Base-by-base conservation (phyloP, 2,797 vertebrate genomes). In the Acropternis orthonyx region DNA sequence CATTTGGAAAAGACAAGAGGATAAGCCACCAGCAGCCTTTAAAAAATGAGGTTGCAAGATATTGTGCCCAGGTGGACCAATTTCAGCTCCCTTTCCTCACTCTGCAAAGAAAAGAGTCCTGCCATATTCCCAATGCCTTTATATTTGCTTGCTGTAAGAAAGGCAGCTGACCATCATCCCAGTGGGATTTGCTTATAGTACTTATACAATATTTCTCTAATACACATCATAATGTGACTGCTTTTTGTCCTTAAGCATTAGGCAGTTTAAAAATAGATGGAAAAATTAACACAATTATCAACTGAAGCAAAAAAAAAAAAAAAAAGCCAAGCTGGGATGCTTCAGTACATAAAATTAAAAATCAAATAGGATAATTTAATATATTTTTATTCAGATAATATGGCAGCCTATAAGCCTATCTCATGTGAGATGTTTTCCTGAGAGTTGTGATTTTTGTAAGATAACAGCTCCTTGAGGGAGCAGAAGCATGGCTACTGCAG, bases 201-300 rank as follows among this genome's bases (percentile, higher is more conserved):
- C 90, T 93, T 88, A 36, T 69, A 73, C 37, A 55, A 24, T 6
- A 4, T 72, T n/a, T 71, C 61, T 67, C 36, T 52, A 66, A 41
- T 39, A 61, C 14, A 51, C 18, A 52, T 62, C n/a, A 34, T 51
- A 72, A 85, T n/a, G 26, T 1, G 3, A 51, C 26, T 72, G 14
- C 0, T 72, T 89, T 69, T 91, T 91, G 43, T 59, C 93, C 51
- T 55, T 85, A 37, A 77, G 69, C 39, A 28, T 74, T 58, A 26
- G 10, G 44, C 28, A 61, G 52, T 27, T 92, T 85, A 65, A 62
- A 62, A 65, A 89, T 91, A 78, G 49, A 39, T 36, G 32, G 75
- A 75, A 94, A 80, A 82, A 94, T 26, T 63, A 93, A 32, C 49
- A 71, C 74, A 72, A 37, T 77, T 85, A 75, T 52, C 75, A 93